Evolutionary conservation across 2,113 vertebrate species (phyloP), one percentile per base, ranked within the genome.

Genomic region (Prolemur simus): DNA sequence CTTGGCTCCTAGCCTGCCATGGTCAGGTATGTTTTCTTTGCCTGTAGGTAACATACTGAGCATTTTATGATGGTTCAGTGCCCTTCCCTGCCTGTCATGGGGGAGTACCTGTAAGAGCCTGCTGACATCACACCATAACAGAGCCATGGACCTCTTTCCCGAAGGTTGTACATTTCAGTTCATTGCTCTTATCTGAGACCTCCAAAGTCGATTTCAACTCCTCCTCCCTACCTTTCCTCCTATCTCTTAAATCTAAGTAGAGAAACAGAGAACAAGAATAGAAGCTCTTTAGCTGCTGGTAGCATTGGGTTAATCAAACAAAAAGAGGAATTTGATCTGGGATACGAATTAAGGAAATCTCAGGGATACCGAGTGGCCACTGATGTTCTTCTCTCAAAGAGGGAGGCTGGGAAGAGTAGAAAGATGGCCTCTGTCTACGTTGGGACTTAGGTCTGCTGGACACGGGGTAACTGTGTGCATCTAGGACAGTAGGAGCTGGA

Each of bases 191-290:
- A 9, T 39, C 20, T 20, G 71, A 23, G 45, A 56, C 27, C 60
- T 74, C 73, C 14, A 11, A 13, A 29, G 42, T 68, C 10, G 25
- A 20, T 9, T 85, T 83, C 63, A 27, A 1, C 15, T 15, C 29
- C 37, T 14, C 15, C 10, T 1, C 2, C 6, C 2, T 0, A 8
- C 21, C 17, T 1, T 68, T 77, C 27, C 32, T 80, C 23, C 13
- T 6, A 3, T 54, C n/a, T 74, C 81, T 52, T 78, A 52, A 60
- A n/a, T 17, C 37, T 54, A 25, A 29, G 76, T 13, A 66, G 88
- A 87, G 15, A 83, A 66, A n/a, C 47, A 11, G 60, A 60, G 73
- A 21, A 15, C 13, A 86, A 76, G 84, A 49, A 74, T 42, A 74
- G 78, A 39, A n/a, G 10, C 9, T 17, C 42, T 42, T 49, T 18